These are phyloP conservation scores for Columba guinea DNA, from an alignment of 2,797 vertebrate genomes.

Conservation along the genomic window DNA sequence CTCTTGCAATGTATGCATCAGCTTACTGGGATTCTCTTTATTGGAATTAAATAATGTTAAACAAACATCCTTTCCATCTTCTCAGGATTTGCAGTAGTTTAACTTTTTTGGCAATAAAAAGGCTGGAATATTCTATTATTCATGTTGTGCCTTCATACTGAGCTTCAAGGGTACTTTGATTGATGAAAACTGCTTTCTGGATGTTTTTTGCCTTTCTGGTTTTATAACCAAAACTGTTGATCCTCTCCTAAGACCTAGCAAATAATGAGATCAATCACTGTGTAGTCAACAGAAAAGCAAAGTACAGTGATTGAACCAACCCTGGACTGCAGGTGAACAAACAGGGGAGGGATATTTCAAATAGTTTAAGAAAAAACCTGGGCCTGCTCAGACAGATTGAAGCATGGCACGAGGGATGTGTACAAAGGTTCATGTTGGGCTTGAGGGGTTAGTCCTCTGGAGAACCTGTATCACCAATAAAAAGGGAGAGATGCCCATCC, in stretches of 20 bases:
- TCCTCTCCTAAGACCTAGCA: neutral
- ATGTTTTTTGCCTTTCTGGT: neutral
- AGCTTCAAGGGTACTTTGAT: neutral
- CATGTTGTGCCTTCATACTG: neutral
- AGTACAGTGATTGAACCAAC: neutral
- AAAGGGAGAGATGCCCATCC: neutral
- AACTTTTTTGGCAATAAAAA: neutral
- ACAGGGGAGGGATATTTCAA: neutral
- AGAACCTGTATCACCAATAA: neutral
- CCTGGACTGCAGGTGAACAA: neutral
- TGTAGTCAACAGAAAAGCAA: neutral
- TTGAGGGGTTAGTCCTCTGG: neutral
- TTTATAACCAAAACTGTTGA: neutral
- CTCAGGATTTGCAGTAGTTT: neutral
- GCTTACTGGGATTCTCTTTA: neutral
- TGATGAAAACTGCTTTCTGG: neutral
- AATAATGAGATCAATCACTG: neutral
- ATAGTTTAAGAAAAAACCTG: neutral
- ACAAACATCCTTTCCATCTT: neutral
- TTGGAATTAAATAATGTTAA: neutral
- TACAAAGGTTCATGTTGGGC: neutral
- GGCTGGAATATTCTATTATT: neutral
- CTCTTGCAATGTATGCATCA: neutral
- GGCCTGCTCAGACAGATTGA: neutral
- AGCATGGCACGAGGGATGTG: neutral